Conservation (phyloP, 2,113 vertebrate species). For the Opisthocomus hoazin region DNA sequence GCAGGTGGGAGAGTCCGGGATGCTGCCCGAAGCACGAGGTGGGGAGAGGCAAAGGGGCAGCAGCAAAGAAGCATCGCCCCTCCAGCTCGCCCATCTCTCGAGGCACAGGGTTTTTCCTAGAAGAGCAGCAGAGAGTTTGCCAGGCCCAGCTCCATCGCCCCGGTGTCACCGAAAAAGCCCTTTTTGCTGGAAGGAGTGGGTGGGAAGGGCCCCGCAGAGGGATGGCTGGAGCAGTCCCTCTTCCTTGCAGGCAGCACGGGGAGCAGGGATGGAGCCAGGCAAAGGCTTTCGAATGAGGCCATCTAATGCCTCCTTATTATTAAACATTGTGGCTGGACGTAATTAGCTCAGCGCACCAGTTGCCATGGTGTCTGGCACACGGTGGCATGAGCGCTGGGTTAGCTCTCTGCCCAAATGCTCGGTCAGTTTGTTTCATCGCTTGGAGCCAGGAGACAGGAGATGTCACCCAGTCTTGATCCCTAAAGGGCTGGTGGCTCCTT, state of each 20-base stretch:
- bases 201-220: background rate
- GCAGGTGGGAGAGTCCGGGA: background rate
- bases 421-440: background rate
- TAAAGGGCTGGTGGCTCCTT: background rate
- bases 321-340: background rate
- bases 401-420: background rate
- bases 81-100: background rate
- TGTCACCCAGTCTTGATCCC: background rate
- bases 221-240: background rate
- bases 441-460: background rate
- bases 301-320: background rate
- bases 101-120: background rate
- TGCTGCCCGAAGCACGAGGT: background rate
- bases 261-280: background rate
- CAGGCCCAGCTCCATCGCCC: background rate
- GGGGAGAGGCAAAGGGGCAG: background rate
- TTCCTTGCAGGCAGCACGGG: background rate
- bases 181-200: background rate
- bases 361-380: background rate
- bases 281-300: background rate
- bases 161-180: background rate
- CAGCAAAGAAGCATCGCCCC: rapidly evolving
- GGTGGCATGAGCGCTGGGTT: background rate
- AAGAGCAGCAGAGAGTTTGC: background rate
- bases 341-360: background rate